Evolutionary conservation across 2,888 invertebrate genomes (phyloP).

Genomic region (Boloria selene): DNA sequence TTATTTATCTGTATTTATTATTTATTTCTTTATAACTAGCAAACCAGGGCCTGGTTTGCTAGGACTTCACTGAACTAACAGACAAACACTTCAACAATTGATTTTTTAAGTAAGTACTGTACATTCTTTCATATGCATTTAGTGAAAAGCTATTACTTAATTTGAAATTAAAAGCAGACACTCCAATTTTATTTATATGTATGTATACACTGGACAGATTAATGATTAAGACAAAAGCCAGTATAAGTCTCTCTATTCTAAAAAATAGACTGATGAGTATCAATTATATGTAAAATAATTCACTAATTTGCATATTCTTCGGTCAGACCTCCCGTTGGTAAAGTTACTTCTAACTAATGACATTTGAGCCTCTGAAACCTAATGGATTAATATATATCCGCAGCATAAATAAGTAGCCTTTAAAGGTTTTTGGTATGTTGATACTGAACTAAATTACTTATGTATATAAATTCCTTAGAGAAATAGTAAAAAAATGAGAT

Average conservation of each 20-base stretch:
- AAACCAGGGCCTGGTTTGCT: too few species aligned
- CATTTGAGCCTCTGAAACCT: slow-evolving; percentile 4
- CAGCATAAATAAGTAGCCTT: neutral
- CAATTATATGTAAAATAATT: slow-evolving; percentile 2
- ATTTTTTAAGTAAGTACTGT: too few species aligned
- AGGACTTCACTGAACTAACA: too few species aligned
- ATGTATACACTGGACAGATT: too few species aligned
- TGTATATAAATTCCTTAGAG: neutral
- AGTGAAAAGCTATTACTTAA: too few species aligned
- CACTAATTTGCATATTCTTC: slow-evolving; percentile 3
- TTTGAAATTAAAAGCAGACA: too few species aligned
- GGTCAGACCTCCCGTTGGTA: neutral
- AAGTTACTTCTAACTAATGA: slow-evolving; percentile 2
- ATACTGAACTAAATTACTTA: neutral
- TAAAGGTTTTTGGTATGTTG: neutral
- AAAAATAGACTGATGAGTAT: neutral
- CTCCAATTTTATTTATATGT: too few species aligned
- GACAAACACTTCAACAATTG: too few species aligned
- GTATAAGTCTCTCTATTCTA: neutral
- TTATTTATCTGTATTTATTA: too few species aligned
- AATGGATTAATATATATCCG: slow-evolving; percentile 4
- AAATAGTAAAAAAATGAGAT: neutral
- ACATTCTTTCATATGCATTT: too few species aligned
- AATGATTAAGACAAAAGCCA: neutral
- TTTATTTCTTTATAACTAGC: too few species aligned